Evolutionary conservation across 2,113 vertebrate species (phyloP).

Genomic region (Cyphomyrus plagiostoma): DNA sequence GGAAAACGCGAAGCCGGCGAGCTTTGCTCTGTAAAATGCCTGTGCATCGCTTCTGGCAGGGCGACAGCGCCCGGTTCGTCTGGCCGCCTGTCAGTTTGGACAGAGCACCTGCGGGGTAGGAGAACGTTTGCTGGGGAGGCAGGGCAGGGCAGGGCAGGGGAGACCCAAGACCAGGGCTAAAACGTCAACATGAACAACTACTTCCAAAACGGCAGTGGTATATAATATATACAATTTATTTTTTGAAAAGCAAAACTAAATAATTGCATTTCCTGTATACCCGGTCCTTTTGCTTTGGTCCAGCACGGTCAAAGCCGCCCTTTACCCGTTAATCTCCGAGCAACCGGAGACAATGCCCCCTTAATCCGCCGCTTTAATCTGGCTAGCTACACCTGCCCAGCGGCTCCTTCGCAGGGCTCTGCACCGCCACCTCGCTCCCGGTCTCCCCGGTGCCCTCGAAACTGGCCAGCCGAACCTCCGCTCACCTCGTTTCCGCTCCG

Average conservation of each 20-base stretch:
- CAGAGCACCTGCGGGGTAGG: not conserved
- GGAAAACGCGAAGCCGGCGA: not conserved
- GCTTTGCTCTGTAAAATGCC: not conserved
- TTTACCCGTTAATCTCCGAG: not conserved
- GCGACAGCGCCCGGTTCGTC: not conserved
- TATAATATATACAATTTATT: not conserved
- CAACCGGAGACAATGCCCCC: conserved; percentile 13
- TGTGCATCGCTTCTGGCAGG: not conserved
- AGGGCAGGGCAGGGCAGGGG: not conserved
- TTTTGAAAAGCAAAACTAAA: not conserved
- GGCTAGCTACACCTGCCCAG: conserved; percentile 7
- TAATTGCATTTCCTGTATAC: not conserved
- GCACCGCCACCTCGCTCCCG: conserved; percentile 1
- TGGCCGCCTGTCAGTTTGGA: not conserved
- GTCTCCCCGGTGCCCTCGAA: not conserved
- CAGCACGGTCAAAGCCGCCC: not conserved
- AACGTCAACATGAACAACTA: not conserved
- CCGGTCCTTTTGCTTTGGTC: not conserved
- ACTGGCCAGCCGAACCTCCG: not conserved
- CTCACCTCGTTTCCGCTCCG: conserved; percentile 17
- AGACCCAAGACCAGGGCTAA: not conserved
- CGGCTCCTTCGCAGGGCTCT: not conserved
- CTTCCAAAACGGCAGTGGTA: not conserved
- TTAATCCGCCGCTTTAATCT: conserved; percentile 21
- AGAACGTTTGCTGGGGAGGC: not conserved